Evolutionary conservation across 2,888 invertebrate species (phyloP).

Genomic region (Cynaeus angustus): DNA sequence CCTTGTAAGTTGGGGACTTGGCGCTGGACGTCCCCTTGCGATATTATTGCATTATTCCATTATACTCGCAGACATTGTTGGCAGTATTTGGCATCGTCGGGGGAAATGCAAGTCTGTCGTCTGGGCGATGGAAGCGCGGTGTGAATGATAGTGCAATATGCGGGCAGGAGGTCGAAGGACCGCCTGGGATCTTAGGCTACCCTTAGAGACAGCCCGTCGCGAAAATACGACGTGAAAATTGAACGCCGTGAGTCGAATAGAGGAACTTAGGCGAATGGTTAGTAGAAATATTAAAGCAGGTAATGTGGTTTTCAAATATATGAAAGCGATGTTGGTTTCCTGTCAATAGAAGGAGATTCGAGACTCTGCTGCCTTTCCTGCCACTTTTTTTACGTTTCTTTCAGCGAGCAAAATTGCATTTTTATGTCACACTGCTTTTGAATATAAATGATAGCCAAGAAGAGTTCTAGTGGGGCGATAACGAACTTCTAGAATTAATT

Average conservation of each 20-base stretch:
- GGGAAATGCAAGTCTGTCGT: constrained; percentile 62
- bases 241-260: constrained; percentile 62
- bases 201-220: constrained; percentile 59
- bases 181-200: constrained; percentile 54
- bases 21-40: constrained; percentile 41
- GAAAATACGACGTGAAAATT: constrained; percentile 64
- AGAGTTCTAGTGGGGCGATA: constrained; percentile 40
- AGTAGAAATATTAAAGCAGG: constrained; percentile 56
- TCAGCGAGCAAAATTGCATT: constrained; percentile 42
- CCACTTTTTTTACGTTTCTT: background rate
- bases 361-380: constrained; percentile 16
- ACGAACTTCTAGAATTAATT: constrained; percentile 49
- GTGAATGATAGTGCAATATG: constrained; percentile 66
- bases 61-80: constrained; percentile 57
- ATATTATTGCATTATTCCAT: constrained; percentile 60
- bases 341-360: constrained; percentile 23
- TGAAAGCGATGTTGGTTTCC: constrained; percentile 42
- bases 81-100: constrained; percentile 60
- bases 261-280: no score
- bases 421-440: constrained; percentile 32
- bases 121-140: constrained; percentile 54
- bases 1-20: constrained; percentile 22
- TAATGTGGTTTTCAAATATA: constrained; percentile 56
- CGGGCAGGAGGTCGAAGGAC: constrained; percentile 62
- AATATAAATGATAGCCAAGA: constrained; percentile 41